Evolutionary conservation across 2,888 invertebrate genomes (phyloP).

Genomic region (Muschampia staudingeri): DNA sequence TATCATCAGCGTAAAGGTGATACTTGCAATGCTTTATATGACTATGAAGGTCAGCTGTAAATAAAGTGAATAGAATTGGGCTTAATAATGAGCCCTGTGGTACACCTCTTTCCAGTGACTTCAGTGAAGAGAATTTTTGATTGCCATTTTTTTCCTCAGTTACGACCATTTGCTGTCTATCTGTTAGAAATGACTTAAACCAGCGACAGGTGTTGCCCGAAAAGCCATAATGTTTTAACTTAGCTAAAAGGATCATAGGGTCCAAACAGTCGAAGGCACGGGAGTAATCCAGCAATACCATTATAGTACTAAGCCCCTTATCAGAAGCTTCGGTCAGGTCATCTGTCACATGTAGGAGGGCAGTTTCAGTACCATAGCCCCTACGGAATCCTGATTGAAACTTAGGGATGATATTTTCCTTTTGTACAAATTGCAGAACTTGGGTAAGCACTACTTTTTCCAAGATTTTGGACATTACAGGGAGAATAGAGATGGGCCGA

Average conservation of each 20-base stretch:
- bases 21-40: constrained; percentile 6
- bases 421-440: constrained; percentile 12
- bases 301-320: constrained; percentile 22
- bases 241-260: neutral
- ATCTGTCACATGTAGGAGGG: constrained; percentile 24
- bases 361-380: constrained; percentile 26
- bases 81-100: constrained; percentile 25
- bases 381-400: constrained; percentile 26
- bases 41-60: constrained; percentile 12
- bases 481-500: constrained; percentile 18
- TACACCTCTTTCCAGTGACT: neutral
- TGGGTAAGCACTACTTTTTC: constrained; percentile 17
- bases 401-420: neutral
- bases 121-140: neutral
- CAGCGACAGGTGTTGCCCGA: neutral
- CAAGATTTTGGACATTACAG: constrained; percentile 17
- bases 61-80: constrained; percentile 13
- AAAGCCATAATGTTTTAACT: constrained; percentile 20
- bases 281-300: constrained; percentile 35
- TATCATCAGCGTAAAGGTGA: constrained; percentile 25
- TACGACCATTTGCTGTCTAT: constrained; percentile 18
- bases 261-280: constrained; percentile 33
- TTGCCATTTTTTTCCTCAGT: neutral
- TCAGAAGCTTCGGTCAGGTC: constrained; percentile 27
- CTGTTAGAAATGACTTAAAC: constrained; percentile 14